Base-by-base conservation (phyloP, 2,113 vertebrate species). In the Crotalus viridis region DNA sequence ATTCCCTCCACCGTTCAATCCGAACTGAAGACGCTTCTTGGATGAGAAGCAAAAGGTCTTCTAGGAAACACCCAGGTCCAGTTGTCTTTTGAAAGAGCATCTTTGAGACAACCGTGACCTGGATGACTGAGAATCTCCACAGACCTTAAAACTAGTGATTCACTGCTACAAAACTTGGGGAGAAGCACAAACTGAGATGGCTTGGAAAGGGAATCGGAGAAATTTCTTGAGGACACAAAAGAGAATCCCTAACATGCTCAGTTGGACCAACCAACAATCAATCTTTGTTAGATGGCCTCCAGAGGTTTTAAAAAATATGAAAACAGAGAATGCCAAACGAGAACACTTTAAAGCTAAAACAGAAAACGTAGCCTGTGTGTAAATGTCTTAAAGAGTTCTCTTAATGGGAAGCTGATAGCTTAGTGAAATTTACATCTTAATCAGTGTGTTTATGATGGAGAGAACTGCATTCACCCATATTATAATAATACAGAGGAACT, bases 381-480 rank as follows among this genome's bases (percentile, higher is more conserved):
- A 43, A 33, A 43, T 86, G 54, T 43, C 15, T 69, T 98, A 99
- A 99, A 98, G 69, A 98, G 97, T 97, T 95, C 96, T 97, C 98
- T 98, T 99, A 99, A 99, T 99, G 98, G 98, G 98, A 98, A 97
- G 97, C 98, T 98, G 98, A 99, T 99, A 99, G 98, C 98, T 97
- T 98, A 98, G 98, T 98, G 98, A 98, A 98, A 99, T 99, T 99
- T 99, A 99, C 98, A 98, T 98, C 99, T 99, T 99, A 99, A 99
- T 99, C 98, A 98, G 98, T 98, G 97, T 98, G 98, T 98, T 98
- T 98, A 98, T 97, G 98, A 98, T 96, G 90, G 96, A 97, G 95
- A 94, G 94, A 96, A 96, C 94, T 92, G 15, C 74, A 81, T 81
- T 21, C 74, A 8, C 33, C 17, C 15, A 39, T 81, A 19, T 93